Evolutionary conservation across 23 tunicate genomes (phyloP), one percentile per base, ranked within the genome.

Genomic region (Halocynthia roretzi): DNA sequence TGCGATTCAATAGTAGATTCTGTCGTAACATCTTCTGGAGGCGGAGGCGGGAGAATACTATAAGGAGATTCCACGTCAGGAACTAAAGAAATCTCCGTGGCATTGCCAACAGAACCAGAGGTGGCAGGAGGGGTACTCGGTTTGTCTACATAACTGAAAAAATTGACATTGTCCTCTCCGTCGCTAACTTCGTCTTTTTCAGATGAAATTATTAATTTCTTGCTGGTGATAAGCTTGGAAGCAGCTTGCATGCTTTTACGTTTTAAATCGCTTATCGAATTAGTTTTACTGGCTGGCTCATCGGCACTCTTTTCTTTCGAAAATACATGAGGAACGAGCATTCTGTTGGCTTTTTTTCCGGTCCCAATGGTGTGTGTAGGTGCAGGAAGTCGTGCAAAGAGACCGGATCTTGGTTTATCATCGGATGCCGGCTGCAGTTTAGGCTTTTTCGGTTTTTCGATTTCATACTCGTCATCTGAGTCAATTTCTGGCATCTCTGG

Each of bases 341-440:
- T 58, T 40, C 83, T 69, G 53, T 86, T 72, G 6, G 92, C 48
- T 49, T 79, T 72, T 56, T 86, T 92, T 7, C 87, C 83, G 19
- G 76, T 56, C 8, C 84, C 87, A 66, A 85, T 51, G 0, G 87
- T 68, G 53, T 86, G 86, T 40, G 74, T 60, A 11, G 98, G 98
- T 67, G 98, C 78, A 6, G 98, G 98, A n/a, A 92, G 87, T 75
- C 86, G 85, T 5, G 98, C 77, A 82, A 92, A 92, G 51, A 92
- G 61, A 10, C 98, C 93, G 10, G 87, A 78, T 51, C 80, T 61
- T 8, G 81, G 56, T 48, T 74, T 74, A 31, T 31, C 44, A 31
- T 31, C 44, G 44, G 44, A 4, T 5, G 31, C 6, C 10, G 63
- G 50, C 22, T 20, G 60, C 10, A 22, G 14, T 20, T 67, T 67